Base-by-base conservation (phyloP, 2,888 invertebrate genomes). In the Orchesella flavescens region DNA sequence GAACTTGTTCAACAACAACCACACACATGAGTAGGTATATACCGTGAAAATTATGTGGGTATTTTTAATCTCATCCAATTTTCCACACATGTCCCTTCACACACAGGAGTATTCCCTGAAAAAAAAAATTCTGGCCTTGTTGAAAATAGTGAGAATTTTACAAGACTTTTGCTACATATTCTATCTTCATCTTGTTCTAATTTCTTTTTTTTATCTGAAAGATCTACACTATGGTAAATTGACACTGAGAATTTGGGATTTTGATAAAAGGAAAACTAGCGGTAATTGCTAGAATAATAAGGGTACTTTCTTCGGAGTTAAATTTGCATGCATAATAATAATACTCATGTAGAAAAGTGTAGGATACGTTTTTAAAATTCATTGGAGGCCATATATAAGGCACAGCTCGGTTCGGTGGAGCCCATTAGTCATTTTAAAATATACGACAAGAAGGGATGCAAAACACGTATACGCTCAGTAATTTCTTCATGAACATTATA, bases 1-100 rank as follows among this genome's bases (percentile, higher is more conserved):
- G 65, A 63, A 49, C 17, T 49, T 53, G 63, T 65, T 43, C 1
- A 19, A 76, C 43, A 10, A 44, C 12, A 23, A 68, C 44, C 15
- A 68, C 24, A 15, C n/a, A 17, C 12, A 68, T 68, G 68, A 23
- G 44, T 68, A 15, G 5, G 12, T 15, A 68, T 43, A 17, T 46
- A 13, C 23, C 72, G 65, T 65, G 24, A 19, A 79, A 79, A 72
- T 72, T 71, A 53, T 80, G 80, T 80, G 80, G 80, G 80, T 80
- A 80, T 80, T 80, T 73, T 80, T 74, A 80, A 80, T 80, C 73
- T 63, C 72, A 55, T 46, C 68, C 19, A 43, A 80, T 74, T 73
- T 80, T 71, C n/a, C 63, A 73, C 57, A 80, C 71, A 80, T 80
- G 68, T 80, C 63, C 68, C 77, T 5, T 15, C 12, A 19, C 1